These are phyloP conservation scores for Cephus spinipes DNA, from an alignment of 2,888 invertebrate species.

Conservation along the genomic window DNA sequence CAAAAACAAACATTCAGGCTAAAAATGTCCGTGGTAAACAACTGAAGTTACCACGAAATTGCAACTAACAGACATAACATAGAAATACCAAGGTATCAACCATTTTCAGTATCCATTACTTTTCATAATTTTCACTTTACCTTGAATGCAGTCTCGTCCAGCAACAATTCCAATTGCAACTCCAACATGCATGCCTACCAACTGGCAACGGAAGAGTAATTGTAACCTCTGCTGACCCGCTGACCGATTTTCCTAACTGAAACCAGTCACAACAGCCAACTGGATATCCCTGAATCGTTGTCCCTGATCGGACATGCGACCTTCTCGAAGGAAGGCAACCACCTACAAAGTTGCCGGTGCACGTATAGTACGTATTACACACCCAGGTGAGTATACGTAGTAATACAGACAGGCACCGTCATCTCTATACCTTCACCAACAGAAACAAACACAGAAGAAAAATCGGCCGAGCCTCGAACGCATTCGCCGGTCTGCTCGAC, in stretches of 20 bases:
- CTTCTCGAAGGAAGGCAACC: slow-evolving; percentile 25
- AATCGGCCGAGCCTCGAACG: slow-evolving; percentile 7
- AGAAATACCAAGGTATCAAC: neutral
- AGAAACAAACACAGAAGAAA: slow-evolving; percentile 17
- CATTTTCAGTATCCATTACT: neutral
- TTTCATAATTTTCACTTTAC: neutral
- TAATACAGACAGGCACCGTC: neutral
- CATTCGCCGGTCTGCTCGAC: slow-evolving; percentile 2
- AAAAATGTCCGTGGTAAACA: slow-evolving; percentile 37
- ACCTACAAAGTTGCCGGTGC: slow-evolving; percentile 18
- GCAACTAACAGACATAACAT: slow-evolving; percentile 42
- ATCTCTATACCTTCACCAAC: slow-evolving; percentile 11
- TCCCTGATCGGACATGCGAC: slow-evolving; percentile 26
- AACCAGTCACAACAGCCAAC: slow-evolving; percentile 28
- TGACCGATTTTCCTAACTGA: slow-evolving; percentile 49
- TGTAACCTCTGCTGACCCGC: slow-evolving; percentile 39
- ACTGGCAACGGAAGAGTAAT: neutral
- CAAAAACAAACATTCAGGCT: neutral
- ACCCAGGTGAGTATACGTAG: neutral
- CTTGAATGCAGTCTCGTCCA: neutral
- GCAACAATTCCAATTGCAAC: neutral
- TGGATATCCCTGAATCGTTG: slow-evolving; percentile 24
- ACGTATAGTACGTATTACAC: slow-evolving; percentile 4
- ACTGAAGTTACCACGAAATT: slow-evolving; percentile 65
- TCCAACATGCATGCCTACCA: neutral